Conservation (phyloP, 2,113 vertebrate species). For the Dendrocopos noguchii region DNA sequence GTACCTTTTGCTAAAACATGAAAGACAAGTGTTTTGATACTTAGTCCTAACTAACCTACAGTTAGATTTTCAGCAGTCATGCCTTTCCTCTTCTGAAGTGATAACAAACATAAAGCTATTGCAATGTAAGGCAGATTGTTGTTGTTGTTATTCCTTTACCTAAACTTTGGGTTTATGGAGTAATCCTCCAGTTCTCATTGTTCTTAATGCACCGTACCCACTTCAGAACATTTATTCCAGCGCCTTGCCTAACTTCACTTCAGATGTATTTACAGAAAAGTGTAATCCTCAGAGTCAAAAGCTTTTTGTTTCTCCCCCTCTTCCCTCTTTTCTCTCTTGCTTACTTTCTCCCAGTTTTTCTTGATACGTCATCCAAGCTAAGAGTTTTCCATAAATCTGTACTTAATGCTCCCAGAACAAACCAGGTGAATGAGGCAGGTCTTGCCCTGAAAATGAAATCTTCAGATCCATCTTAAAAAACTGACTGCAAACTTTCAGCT, state of each 20-base stretch:
- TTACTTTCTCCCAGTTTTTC: not conserved
- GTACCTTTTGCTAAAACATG: not conserved
- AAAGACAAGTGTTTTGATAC: not conserved
- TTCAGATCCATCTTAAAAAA: not conserved
- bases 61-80: not conserved
- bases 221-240: not conserved
- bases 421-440: not conserved
- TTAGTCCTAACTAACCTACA: not conserved
- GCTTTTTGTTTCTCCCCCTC: too few relatives aligned
- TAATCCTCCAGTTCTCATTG: not conserved
- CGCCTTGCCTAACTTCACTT: not conserved
- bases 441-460: not conserved
- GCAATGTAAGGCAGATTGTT: not conserved
- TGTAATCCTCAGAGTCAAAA: not conserved
- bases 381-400: not conserved
- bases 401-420: not conserved
- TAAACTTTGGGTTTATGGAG: not conserved
- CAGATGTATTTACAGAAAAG: not conserved
- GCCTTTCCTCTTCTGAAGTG: not conserved
- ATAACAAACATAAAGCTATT: not conserved
- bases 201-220: not conserved
- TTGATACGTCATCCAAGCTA: not conserved
- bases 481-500: not conserved
- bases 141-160: not conserved
- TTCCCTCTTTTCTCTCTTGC: not conserved